Percentiles rank a stretch among this genome's conserved stretches.
phyloP scores from a whole-genome alignment of 1,140 invertebrate species.

The Hesperophylax magnus region DNA sequence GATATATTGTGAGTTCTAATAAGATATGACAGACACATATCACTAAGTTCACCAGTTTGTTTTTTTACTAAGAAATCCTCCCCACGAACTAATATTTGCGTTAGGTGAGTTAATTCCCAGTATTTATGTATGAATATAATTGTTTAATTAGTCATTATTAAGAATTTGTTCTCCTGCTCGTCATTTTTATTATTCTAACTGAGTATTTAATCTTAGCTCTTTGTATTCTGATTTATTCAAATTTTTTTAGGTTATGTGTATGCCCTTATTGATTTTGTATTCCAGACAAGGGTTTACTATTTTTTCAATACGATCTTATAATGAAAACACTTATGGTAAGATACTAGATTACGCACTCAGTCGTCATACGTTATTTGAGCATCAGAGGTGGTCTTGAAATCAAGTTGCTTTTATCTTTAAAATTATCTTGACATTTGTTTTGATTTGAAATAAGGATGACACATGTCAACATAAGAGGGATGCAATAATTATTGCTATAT shows the following conservation, averaged over 20 bases:
- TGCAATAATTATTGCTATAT: slow-evolving; percentile 2
- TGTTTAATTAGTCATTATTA: neutral
- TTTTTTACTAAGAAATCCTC: neutral
- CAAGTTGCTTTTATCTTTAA: slow-evolving; percentile 3
- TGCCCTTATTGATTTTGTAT: slow-evolving; percentile 38
- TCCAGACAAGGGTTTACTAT: slow-evolving; percentile 16
- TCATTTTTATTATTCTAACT: neutral
- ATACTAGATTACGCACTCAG: neutral
- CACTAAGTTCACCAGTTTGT: neutral
- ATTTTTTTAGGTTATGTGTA: slow-evolving; percentile 34
- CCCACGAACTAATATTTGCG: neutral
- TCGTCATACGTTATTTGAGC: neutral
- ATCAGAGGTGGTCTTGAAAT: neutral
- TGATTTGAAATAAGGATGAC: neutral
- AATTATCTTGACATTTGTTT: slow-evolving; percentile 32
- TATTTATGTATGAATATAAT: neutral
- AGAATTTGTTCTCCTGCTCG: neutral
- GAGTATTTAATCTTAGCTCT: neutral
- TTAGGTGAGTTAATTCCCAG: slow-evolving; percentile 21
- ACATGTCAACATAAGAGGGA: neutral
- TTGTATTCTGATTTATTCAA: neutral
- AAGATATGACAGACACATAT: neutral
- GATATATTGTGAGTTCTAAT: neutral
- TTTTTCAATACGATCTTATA: neutral
- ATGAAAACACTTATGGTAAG: neutral